Percentiles rank a stretch among this genome's conserved stretches.
phyloP scores from a whole-genome alignment of 2,888 invertebrate species.

The Cephus rjabovi region DNA sequence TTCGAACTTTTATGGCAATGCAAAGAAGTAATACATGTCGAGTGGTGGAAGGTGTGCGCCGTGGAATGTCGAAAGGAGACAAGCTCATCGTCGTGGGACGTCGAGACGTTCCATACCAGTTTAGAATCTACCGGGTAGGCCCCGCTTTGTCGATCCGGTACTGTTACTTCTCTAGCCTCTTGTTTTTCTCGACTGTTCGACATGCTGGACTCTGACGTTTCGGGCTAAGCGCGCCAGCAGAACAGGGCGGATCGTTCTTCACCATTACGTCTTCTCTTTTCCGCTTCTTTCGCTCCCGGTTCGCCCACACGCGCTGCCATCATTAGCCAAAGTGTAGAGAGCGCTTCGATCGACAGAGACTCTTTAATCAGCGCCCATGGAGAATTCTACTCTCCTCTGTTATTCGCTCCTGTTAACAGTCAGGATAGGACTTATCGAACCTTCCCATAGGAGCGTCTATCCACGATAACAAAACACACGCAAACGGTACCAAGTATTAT shows the following conservation, averaged over 20 bases:
- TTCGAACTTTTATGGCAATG: conserved; percentile 45
- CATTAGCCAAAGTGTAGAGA: neutral
- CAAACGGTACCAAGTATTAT: neutral
- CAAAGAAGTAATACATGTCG: conserved; percentile 62
- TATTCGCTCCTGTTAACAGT: neutral
- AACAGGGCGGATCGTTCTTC: neutral
- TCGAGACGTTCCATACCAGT: neutral
- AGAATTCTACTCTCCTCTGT: too few species aligned
- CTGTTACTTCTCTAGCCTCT: neutral
- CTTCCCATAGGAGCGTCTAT: neutral
- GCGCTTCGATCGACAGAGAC: neutral
- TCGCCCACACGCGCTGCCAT: neutral
- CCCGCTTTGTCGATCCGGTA: neutral
- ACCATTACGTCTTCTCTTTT: neutral
- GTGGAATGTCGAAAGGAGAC: conserved; percentile 45
- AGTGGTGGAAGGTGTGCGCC: conserved; percentile 57
- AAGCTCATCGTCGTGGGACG: neutral
- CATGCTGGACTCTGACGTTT: neutral
- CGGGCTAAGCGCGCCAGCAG: neutral
- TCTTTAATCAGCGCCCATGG: too few species aligned
- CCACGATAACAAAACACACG: too few species aligned
- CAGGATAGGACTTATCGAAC: neutral
- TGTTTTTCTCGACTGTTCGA: neutral
- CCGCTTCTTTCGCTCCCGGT: neutral
- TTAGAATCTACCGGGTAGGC: neutral